Conservation (phyloP, 2,797 vertebrate genomes). For the Corythornis leucogaster region DNA sequence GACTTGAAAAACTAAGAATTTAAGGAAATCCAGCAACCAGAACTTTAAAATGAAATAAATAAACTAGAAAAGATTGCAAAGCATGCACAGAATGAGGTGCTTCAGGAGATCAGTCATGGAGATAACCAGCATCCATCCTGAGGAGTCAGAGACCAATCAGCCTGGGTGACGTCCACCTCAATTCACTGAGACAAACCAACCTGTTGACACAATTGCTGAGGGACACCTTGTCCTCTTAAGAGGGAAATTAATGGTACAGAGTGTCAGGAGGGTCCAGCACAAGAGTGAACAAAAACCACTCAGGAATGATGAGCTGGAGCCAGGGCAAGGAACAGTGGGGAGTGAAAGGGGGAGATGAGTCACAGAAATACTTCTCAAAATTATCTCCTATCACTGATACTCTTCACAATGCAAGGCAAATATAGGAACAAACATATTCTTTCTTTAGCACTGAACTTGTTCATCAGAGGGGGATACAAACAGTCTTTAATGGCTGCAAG, state of each 20-base stretch:
- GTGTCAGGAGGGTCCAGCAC: neutral
- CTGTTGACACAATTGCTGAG: too few species aligned
- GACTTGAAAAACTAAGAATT: neutral
- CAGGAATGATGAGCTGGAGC: neutral
- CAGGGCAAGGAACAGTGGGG: accelerated
- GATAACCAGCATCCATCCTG: neutral
- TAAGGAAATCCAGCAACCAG: neutral
- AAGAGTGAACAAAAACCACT: neutral
- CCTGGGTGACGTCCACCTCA: accelerated
- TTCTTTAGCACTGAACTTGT: neutral
- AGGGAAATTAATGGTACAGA: neutral
- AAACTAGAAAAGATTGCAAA: neutral
- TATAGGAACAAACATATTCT: neutral
- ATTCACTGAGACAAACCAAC: neutral
- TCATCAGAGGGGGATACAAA: neutral
- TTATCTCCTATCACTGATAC: neutral
- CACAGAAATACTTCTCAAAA: neutral
- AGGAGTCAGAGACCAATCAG: accelerated
- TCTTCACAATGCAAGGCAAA: neutral
- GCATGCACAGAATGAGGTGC: accelerated
- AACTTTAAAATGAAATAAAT: neutral
- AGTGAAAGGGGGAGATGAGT: neutral
- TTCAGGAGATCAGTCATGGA: neutral
- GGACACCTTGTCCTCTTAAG: neutral
- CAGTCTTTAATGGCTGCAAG: neutral